phyloP scores from a whole-genome alignment of 2,888 invertebrate species.

The Nycteola revayana region DNA sequence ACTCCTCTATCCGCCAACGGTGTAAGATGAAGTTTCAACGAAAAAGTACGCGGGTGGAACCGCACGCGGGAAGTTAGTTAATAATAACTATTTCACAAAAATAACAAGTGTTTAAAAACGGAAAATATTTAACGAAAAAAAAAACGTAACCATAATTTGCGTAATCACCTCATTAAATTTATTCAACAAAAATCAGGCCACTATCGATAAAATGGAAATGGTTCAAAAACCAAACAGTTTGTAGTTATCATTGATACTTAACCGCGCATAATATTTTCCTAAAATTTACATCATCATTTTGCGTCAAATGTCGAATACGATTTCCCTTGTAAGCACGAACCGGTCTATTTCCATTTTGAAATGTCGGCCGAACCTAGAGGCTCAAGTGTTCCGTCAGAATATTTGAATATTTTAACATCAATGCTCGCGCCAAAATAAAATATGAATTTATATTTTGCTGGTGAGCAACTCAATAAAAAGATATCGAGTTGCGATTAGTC shows the following conservation, averaged over 20 bases:
- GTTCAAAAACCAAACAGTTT: slow-evolving; percentile 36
- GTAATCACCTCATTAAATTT: no score
- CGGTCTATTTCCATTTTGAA: slow-evolving; percentile 72
- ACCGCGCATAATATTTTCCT: slow-evolving; percentile 54
- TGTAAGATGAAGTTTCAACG: no score
- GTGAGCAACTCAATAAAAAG: slow-evolving; percentile 26
- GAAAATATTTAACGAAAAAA: no score
- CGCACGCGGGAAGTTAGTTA: no score
- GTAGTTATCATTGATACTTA: slow-evolving; percentile 52
- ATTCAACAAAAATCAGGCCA: no score
- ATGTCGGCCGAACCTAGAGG: slow-evolving; percentile 63
- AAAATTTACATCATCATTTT: slow-evolving; percentile 65
- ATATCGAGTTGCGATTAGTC: slow-evolving; percentile 17
- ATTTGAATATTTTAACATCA: slow-evolving; percentile 73
- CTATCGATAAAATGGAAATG: slow-evolving; percentile 18
- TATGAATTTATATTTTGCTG: slow-evolving; percentile 54
- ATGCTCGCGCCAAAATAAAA: slow-evolving; percentile 56
- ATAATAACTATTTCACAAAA: no score
- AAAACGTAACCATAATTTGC: no score
- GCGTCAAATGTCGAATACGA: slow-evolving; percentile 68
- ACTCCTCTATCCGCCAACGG: no score
- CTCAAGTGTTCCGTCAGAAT: slow-evolving; percentile 71
- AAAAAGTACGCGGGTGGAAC: no score
- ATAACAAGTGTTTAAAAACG: no score
- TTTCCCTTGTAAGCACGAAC: slow-evolving; percentile 65